A percentile compares a stretch with the other conserved stretches of the same genome.
phyloP scores from a whole-genome alignment of 2,113 vertebrate species.

The Rhombomys opimus region DNA sequence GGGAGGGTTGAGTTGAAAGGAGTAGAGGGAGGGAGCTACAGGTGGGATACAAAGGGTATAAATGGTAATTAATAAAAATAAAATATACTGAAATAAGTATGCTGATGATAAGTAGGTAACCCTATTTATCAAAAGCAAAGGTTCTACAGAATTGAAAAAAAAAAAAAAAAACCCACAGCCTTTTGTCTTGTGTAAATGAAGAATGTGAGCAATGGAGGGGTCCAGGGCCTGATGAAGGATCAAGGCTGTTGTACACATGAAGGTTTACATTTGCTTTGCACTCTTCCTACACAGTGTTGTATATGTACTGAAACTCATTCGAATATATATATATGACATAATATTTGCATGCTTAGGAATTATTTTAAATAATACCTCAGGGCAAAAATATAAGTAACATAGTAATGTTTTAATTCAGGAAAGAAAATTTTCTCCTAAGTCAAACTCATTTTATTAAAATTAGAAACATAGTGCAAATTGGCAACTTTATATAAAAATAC shows the following conservation, averaged over 20 bases:
- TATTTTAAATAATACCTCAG: neutral
- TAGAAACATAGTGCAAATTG: neutral
- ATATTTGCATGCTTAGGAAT: neutral
- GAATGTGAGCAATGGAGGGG: too few relatives aligned
- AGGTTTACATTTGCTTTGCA: neutral
- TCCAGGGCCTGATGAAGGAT: neutral
- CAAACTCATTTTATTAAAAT: neutral
- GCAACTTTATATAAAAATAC: neutral
- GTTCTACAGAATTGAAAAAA: neutral
- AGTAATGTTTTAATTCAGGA: neutral
- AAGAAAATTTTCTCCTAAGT: neutral
- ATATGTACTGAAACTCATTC: neutral
- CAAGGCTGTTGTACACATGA: too few relatives aligned
- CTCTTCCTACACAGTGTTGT: neutral
- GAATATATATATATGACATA: neutral
- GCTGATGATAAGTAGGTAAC: too few relatives aligned
- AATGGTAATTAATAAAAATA: too few relatives aligned
- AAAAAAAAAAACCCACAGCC: neutral
- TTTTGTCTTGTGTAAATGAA: too few relatives aligned
- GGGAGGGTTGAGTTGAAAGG: too few relatives aligned
- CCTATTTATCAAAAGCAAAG: neutral
- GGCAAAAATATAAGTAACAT: neutral
- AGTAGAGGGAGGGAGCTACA: too few relatives aligned
- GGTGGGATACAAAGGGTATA: too few relatives aligned
- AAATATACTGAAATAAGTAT: neutral